Base-by-base conservation (phyloP, 1,140 invertebrate species). In the Pectinophora gossypiella region DNA sequence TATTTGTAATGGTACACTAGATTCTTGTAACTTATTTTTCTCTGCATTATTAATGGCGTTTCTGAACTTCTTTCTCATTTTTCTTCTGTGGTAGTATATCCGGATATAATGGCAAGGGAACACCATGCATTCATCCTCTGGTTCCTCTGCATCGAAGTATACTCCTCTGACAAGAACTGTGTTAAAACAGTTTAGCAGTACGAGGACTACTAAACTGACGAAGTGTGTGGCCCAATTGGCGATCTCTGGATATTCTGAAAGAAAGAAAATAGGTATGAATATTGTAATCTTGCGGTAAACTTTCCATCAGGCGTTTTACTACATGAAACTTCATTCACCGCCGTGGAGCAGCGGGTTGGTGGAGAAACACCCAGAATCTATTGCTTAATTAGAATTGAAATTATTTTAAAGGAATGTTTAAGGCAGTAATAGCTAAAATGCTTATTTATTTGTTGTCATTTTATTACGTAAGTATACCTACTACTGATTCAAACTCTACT, bases 31-130 rank as follows among this genome's bases (percentile, higher is more conserved):
- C 16, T 15, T 40, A 18, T 40, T 40, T 15, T 40, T 40, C 16
- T 40, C 36, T 7, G 36, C 36, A 2, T 10, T 18, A 9, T 9
- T 12, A 15, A 40, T 40, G 16, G 36, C 36, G n/a, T 40, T 6
- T 40, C 16, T 40, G n/a, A 40, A 40, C 36, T 40, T 40, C 36
- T 40, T 40, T 15, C 36, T 40, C 36, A 40, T 40, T 15, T 40
- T 40, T 40, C 36, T 40, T 16, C 36, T 40, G 10, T 40, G 36
- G 36, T 40, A 40, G 16, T 40, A 15, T 40, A 40, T 40, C 36
- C 36, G n/a, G n/a, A 40, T 16, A 15, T 40, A 40, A 15, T 40
- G 36, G 36, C 36, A 40, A 15, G 36, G 36, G 36, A 40, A 40
- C 1, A 40, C 36, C 13, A 40, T 18, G 16, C 13, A 16, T 16